Evolutionary conservation across 2,113 vertebrate genomes (phyloP).

Genomic region (Phasianus colchicus): DNA sequence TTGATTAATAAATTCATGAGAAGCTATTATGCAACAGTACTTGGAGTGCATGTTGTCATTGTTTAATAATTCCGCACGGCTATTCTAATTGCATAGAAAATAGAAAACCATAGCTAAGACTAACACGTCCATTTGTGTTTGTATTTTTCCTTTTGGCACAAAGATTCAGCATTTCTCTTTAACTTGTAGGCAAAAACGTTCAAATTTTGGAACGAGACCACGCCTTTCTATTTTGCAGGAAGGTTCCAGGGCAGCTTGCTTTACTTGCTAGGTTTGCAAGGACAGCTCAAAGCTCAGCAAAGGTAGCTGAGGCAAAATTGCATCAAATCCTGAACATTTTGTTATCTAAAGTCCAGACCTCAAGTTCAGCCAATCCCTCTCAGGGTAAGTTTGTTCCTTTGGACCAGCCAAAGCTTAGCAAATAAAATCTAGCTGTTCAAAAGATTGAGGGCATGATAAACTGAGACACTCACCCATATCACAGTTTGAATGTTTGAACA

Average conservation of each 20-base stretch:
- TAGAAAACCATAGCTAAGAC: neutral
- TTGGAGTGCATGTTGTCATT: neutral
- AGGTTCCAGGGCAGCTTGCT: neutral
- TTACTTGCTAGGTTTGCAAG: neutral
- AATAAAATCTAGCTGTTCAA: constrained; percentile 23
- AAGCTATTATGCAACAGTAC: neutral
- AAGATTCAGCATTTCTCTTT: neutral
- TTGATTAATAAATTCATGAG: neutral
- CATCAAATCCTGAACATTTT: neutral
- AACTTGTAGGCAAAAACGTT: neutral
- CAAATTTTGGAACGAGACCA: neutral
- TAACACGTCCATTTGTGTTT: neutral
- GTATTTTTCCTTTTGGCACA: neutral
- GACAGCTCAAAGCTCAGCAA: neutral
- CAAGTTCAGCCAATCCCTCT: neutral
- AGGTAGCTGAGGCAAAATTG: neutral
- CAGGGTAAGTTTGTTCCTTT: neutral
- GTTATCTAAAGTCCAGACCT: neutral
- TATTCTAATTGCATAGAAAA: neutral
- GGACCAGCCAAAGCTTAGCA: constrained; percentile 22
- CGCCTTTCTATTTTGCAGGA: neutral
- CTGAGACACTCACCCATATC: neutral
- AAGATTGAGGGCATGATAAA: constrained; percentile 34
- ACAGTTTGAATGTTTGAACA: constrained; percentile 21
- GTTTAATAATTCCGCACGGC: neutral